Conservation (phyloP, 2,113 vertebrate genomes). For the mouse (Mus musculus) region DNA sequence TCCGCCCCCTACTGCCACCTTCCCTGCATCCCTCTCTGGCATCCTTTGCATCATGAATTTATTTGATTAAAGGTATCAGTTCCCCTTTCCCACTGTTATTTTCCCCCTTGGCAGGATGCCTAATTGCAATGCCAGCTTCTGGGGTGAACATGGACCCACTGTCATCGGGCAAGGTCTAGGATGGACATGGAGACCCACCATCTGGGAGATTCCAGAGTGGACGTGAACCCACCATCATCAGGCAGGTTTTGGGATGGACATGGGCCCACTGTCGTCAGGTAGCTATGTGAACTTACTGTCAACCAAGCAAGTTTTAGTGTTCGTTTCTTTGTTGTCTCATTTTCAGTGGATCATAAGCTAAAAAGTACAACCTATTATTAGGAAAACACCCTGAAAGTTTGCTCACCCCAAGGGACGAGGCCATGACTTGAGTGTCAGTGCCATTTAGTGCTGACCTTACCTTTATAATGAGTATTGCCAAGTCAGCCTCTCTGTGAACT, state of each 20-base stretch:
- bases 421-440: neutral
- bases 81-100: neutral
- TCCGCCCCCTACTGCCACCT: neutral
- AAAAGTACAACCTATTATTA: neutral
- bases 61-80: neutral
- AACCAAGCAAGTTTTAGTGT: neutral
- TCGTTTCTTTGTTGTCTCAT: neutral
- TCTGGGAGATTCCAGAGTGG: too few species aligned
- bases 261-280: fast-evolving
- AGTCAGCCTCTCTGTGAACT: neutral
- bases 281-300: slow-evolving; percentile 39
- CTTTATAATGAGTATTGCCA: too few species aligned
- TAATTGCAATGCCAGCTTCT: neutral
- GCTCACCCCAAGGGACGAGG: neutral
- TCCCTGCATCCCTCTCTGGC: neutral
- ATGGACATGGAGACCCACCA: too few species aligned
- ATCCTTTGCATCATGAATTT: neutral
- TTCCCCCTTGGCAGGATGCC: neutral
- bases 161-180: too few species aligned
- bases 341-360: neutral
- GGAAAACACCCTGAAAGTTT: neutral
- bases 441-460: neutral
- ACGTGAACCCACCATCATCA: too few species aligned
- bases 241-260: neutral
- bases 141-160: neutral